Evolutionary conservation across 2,797 vertebrate genomes (phyloP), one percentile per base, ranked within the genome.

Genomic region (Lepidocolaptes lacrymiger): DNA sequence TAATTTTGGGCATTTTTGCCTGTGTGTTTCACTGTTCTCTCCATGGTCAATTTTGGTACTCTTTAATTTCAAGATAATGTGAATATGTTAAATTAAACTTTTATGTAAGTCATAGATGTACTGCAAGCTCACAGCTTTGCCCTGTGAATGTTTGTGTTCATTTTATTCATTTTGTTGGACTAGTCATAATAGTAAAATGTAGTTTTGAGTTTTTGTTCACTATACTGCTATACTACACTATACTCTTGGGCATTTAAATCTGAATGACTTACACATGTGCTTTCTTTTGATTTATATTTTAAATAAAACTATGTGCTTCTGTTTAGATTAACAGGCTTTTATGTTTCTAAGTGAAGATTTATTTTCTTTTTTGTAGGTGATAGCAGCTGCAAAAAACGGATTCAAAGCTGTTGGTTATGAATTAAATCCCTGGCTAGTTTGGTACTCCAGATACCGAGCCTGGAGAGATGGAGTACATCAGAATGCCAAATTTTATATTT

Each of bases 381-480:
- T 99, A 34, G 99, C 99, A 77, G 99, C 99, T 95, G 99, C 99
- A 63, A 99, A 99, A 94, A 97, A 81, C 61, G 99, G 99, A 3
- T 99, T 99, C 94, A 94, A 92, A 87, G 98, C 99, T 4, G 98
- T 98, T 1, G 99, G 99, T 58, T 99, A 99, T 89, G 99, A 99
- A 84, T 95, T 99, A 94, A 99, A 99, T 95, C 99, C 99, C 2
- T 99, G 99, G 99, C 97, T 99, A 66, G 99, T 99, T 51, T 99
- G 98, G 98, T 99, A 98, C 89, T 99, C 99, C 58, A 98, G 99
- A 66, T 99, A 98, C 87, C 95, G 95, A 28, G 99, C 99, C 17
- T 98, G 99, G 98, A 98, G 96, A 95, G 98, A 98, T 62, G 99
- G 99, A 10, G 98, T 99, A 19, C 98, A 98, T 85, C 97, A 88